A percentile compares a stretch with the other conserved stretches of the same genome.
phyloP scores from a whole-genome alignment of 1,140 invertebrate species.

The Tribolium madens region DNA sequence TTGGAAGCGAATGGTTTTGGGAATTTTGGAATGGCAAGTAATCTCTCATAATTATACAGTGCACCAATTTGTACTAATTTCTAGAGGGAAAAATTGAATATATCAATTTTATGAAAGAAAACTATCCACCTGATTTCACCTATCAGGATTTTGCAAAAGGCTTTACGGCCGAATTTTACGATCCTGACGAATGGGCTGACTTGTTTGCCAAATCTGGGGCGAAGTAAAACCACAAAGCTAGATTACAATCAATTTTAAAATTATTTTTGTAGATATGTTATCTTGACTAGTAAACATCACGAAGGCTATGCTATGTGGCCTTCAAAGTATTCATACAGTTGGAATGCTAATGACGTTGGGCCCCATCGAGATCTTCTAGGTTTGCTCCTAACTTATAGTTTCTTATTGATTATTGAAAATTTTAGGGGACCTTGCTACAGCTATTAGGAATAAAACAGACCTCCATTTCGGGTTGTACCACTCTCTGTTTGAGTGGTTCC shows the following conservation, averaged over 20 bases:
- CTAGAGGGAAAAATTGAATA: slow-evolving; percentile 14
- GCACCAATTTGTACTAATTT: too few relatives aligned
- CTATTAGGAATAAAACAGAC: slow-evolving; percentile 73
- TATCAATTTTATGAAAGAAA: slow-evolving; percentile 77
- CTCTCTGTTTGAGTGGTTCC: slow-evolving; percentile 92
- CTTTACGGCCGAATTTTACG: slow-evolving; percentile 87
- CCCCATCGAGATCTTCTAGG: slow-evolving; percentile 85
- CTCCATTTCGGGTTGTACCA: slow-evolving; percentile 90
- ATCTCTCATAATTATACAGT: too few relatives aligned
- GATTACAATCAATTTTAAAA: neutral
- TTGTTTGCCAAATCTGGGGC: slow-evolving; percentile 83
- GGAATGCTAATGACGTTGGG: slow-evolving; percentile 91
- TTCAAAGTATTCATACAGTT: slow-evolving; percentile 86
- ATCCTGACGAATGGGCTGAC: slow-evolving; percentile 81
- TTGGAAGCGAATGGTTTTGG: slow-evolving; percentile 92
- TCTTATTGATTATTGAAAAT: neutral
- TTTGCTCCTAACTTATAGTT: slow-evolving; percentile 53
- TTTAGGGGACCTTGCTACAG: slow-evolving; percentile 77
- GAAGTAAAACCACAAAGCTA: slow-evolving; percentile 69
- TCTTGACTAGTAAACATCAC: slow-evolving; percentile 94
- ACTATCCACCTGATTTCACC: slow-evolving; percentile 83
- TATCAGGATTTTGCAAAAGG: slow-evolving; percentile 89
- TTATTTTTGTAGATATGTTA: slow-evolving; percentile 78
- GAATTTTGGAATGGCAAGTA: slow-evolving; percentile 76
- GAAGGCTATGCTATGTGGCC: slow-evolving; percentile 94